Evolutionary conservation across 2,113 vertebrate species (phyloP), one percentile per base, ranked within the genome.

Genomic region (Reinhardtius hippoglossoides): DNA sequence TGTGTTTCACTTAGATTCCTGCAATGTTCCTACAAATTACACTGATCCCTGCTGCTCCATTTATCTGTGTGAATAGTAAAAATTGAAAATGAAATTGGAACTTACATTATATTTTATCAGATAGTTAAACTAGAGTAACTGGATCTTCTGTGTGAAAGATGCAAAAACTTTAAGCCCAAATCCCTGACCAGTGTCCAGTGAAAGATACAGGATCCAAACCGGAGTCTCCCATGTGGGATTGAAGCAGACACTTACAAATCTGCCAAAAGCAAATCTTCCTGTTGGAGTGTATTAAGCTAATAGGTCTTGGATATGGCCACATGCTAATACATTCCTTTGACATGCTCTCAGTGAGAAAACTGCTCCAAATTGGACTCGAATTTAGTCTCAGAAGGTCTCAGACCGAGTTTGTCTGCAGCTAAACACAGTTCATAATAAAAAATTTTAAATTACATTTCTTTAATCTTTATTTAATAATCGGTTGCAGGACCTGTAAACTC

Each of bases 381-480:
- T 64, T 73, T 52, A 42, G 46, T 20, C 26, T 59, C 48, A 54
- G 54, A 42, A 55, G 50, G 50, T 68, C 52, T 76, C 2, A 70
- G 50, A 35, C 31, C 58, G 54, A 21, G n/a, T 52, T 63, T 54
- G 10, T 65, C 24, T 68, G 18, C 21, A 71, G 37, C 20, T 23
- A 18, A 64, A 74, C 9, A 57, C 18, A 61, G 40, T 54, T 5
- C 4, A 69, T 37, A 40, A 40, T 63, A 42, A n/a, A n/a, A n/a
- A n/a, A 46, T 48, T 23, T 10, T 1, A 56, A 37, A 46, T 37
- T 21, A 26, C 3, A 59, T 73, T 31, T 59, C 16, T 74, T 76
- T 59, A 26, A 81, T 67, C 78, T 37, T 81, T 46, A 52, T 24
- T 76, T 55, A 74, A 79, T 26, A 77, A 72, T 55, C 24, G 78